phyloP scores from a whole-genome alignment of 2,113 vertebrate genomes.

The Pygoscelis antarcticus region DNA sequence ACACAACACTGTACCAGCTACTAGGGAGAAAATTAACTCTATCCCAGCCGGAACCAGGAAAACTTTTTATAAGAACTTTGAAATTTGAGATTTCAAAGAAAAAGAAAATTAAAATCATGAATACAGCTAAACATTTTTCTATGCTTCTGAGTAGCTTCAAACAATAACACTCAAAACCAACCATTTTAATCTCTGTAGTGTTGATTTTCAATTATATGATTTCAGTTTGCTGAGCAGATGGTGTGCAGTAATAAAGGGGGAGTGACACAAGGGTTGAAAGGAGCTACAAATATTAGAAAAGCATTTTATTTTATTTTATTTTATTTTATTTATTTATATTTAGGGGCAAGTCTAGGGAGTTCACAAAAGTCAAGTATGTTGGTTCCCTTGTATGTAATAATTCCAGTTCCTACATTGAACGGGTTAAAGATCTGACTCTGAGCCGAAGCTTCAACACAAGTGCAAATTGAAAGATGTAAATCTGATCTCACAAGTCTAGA shows the following conservation, averaged over 20 bases:
- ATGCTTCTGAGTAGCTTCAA: background rate
- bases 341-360: background rate
- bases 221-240: background rate
- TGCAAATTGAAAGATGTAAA: slow-evolving; percentile 26
- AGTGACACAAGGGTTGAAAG: background rate
- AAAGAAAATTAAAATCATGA: background rate
- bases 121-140: background rate
- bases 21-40: too few species aligned
- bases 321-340: background rate
- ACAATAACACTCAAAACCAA: background rate
- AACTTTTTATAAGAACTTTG: background rate
- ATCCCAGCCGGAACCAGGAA: too few species aligned
- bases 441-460: background rate
- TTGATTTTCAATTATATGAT: background rate
- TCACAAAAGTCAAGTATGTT: background rate
- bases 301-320: background rate
- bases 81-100: background rate
- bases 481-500: slow-evolving; percentile 7
- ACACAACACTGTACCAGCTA: too few species aligned
- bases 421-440: slow-evolving; percentile 17
- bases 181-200: background rate
- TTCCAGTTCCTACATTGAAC: background rate
- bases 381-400: background rate
- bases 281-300: background rate
- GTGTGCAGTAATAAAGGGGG: background rate